Base-by-base conservation (phyloP, 2,113 vertebrate species). In the Pelobates fuscus region DNA sequence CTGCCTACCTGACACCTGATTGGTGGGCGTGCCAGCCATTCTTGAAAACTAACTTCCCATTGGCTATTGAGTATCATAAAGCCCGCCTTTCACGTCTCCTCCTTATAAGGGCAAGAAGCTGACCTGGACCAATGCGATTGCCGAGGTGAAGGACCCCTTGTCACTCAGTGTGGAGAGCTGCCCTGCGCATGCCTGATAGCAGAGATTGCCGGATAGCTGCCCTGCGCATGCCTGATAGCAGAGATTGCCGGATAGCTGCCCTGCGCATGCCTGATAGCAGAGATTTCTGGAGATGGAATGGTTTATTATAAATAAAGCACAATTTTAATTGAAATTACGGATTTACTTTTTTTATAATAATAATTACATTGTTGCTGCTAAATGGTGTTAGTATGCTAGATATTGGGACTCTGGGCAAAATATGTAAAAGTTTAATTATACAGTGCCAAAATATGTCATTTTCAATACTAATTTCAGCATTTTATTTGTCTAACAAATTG, bases 41-140 rank as follows among this genome's bases (percentile, higher is more conserved):
- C 63, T 7, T 17, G 2, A 12, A 2, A 11, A n/a, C 10, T 12
- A 15, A 6, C 8, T 29, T 29, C 27, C 46, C 2, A 68, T 68
- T 67, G 73, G 73, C 30, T 24, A 14, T 2, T 17, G 15, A 27
- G 8, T 2, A 2, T n/a, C 2, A n/a, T n/a, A n/a, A 49, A 20
- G 25, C 0, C 73, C 64, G 57, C 73, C 65, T 20, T 21, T 37
- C 57, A 12, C 2, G 20, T 23, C 10, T 25, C 37, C 0, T 21
- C 72, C 72, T 43, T 77, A 63, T 61, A 77, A 37, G 73, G 73
- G 15, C 41, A 77, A 77, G 65, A 68, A 68, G 73, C 73, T 77
- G 73, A 77, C 57, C 41, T 77, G 73, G 66, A 49, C 73, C 73
- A 77, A 77, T 77, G 17, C 66, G 32, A 32, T 55, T 24, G 30